Base-by-base conservation (phyloP, 2,888 invertebrate genomes). In the Abscondita cerata region DNA sequence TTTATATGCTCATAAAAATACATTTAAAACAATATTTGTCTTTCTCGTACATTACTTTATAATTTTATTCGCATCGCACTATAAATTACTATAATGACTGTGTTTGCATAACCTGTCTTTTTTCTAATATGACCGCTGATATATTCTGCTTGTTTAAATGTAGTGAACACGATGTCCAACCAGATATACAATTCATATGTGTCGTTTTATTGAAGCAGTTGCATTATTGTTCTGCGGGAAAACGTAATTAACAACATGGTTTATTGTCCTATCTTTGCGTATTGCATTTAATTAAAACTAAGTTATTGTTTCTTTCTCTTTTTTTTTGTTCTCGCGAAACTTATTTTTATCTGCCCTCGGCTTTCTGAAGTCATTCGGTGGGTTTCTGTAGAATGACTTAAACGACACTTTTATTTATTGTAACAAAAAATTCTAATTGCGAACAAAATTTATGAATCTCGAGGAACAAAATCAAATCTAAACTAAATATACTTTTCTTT, bases 11-110 rank as follows among this genome's bases (percentile, higher is more conserved):
- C 72, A 72, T 76, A 75, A 76, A 75, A 75, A 75, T 75, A 75
- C 73, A 75, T 74, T 76, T 72, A 75, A 75, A 74, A 75, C 75
- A 74, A 75, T 76, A 75, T 76, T 75, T 76, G 75, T 75, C 75
- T 70, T 69, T 71, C 68, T 59, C 57, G 70, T 62, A 69, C 74
- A 73, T 75, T 73, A 72, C 70, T 72, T 75, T 72, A 72, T 74
- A 72, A 74, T 75, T 75, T 74, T 75, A 75, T 74, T 67, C 68
- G 67, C 68, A 62, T 70, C 70, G 69, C 69, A 57, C 69, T 71
- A 68, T 68, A 75, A 75, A 72, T 76, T 76, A 76, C 75, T 74
- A 68, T 71, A 75, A 75, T 74, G 74, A 71, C 71, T 72, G 69
- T 73, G 73, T 73, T 73, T 72, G 69, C 70, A 71, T 71, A 71